phyloP scores from a whole-genome alignment of 2,797 vertebrate genomes.

The Schizopygopsis malacanthus region DNA sequence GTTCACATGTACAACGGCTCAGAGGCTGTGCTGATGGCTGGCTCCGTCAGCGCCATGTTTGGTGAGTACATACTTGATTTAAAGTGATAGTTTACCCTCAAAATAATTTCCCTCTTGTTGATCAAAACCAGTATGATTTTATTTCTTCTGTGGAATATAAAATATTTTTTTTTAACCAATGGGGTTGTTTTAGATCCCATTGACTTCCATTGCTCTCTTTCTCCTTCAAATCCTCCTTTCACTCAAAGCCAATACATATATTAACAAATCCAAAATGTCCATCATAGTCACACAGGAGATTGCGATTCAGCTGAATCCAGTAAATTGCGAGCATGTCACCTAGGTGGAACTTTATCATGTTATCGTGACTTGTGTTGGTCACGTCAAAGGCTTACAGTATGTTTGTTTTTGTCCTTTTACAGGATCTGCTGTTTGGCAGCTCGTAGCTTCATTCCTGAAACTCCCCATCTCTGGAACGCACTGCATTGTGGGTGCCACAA shows the following conservation, averaged over 20 bases:
- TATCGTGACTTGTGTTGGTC: slow-evolving; percentile 23
- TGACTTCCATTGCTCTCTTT: neutral
- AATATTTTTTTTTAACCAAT: neutral
- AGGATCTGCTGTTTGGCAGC: slow-evolving; percentile 97
- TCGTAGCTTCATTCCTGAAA: slow-evolving; percentile 92
- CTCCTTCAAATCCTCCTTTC: neutral
- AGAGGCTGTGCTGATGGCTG: slow-evolving; percentile 87
- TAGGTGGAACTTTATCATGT: slow-evolving; percentile 8
- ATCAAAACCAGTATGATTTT: neutral
- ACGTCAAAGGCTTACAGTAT: neutral
- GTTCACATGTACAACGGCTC: slow-evolving; percentile 85
- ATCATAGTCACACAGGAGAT: neutral
- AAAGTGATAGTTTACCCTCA: neutral
- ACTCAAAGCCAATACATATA: neutral
- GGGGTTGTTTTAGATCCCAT: neutral
- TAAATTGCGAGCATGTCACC: neutral
- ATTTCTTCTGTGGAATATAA: neutral
- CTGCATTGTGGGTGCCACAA: slow-evolving; percentile 96
- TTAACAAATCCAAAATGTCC: neutral
- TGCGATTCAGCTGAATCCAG: neutral
- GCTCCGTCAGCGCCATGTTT: slow-evolving; percentile 92
- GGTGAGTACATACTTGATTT: slow-evolving; percentile 74
- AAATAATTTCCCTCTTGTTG: neutral
- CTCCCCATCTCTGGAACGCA: slow-evolving; percentile 97
- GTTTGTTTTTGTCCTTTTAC: slow-evolving; percentile 28